Conservation (phyloP, 1,140 invertebrate species). For the Triops cancriformis region DNA sequence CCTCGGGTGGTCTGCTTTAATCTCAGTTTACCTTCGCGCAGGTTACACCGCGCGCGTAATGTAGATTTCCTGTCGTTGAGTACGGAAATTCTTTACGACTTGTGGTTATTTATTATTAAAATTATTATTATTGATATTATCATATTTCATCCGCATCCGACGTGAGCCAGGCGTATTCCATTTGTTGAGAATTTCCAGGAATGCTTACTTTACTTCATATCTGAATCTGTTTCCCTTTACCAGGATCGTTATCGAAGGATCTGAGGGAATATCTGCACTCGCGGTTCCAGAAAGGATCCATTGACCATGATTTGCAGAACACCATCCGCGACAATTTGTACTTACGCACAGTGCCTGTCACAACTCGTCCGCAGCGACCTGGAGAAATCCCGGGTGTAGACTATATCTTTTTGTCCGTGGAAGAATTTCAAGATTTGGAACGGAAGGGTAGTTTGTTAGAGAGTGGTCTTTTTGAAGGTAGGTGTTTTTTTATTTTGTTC, state of each 20-base stretch:
- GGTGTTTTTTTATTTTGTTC: conserved; percentile 9
- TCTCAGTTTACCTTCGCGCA: no score
- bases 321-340: conserved; percentile 61
- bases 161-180: neutral
- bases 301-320: conserved; percentile 58
- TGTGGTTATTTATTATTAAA: no score
- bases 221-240: conserved; percentile 25
- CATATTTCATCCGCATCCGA: no score
- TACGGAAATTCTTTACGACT: no score
- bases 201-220: neutral
- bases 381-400: conserved; percentile 57
- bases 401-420: conserved; percentile 52
- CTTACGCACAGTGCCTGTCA: conserved; percentile 58
- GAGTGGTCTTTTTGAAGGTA: conserved; percentile 58
- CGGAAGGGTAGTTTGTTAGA: conserved; percentile 53
- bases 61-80: no score
- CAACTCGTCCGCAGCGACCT: conserved; percentile 49
- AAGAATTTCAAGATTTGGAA: conserved; percentile 54
- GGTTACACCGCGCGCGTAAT: no score
- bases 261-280: conserved; percentile 53
- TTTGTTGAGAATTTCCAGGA: neutral
- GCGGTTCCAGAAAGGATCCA: conserved; percentile 53
- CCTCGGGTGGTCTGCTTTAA: no score
- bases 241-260: conserved; percentile 45
- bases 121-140: no score